phyloP scores from a whole-genome alignment of 2,113 vertebrate genomes.

The Paralichthys olivaceus region DNA sequence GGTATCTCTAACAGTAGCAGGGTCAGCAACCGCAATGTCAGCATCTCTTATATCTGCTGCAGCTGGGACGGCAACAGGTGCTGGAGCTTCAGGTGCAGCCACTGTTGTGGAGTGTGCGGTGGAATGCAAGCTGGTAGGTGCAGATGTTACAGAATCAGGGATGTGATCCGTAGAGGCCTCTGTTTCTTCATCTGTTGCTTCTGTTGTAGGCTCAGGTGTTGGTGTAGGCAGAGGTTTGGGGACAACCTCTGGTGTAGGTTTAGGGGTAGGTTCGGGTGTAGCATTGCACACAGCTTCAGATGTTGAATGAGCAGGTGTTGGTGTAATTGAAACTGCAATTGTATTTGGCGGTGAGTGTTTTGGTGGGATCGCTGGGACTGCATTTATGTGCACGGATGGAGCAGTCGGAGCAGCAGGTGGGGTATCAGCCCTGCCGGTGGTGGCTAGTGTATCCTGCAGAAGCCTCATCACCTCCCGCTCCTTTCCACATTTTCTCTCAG shows the following conservation, averaged over 20 bases:
- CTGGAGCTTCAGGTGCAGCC: slow-evolving; percentile 36
- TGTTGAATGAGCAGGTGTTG: neutral
- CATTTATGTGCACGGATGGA: slow-evolving; percentile 24
- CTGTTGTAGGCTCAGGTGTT: slow-evolving; percentile 18
- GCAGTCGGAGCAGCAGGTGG: slow-evolving; percentile 17
- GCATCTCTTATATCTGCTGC: slow-evolving; percentile 14
- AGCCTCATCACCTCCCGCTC: slow-evolving; percentile 97
- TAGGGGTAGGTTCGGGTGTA: slow-evolving; percentile 28
- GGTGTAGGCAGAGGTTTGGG: slow-evolving; percentile 24
- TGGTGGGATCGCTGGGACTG: slow-evolving; percentile 50
- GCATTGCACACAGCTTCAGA: slow-evolving; percentile 23
- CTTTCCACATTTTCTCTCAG: slow-evolving; percentile 83
- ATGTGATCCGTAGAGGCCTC: slow-evolving; percentile 24
- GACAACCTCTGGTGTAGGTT: slow-evolving; percentile 20
- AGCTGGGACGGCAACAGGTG: neutral
- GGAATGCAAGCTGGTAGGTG: slow-evolving; percentile 31
- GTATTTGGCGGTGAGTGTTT: slow-evolving; percentile 48
- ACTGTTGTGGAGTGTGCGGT: slow-evolving; percentile 12
- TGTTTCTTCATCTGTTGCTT: slow-evolving; percentile 17
- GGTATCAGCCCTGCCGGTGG: slow-evolving; percentile 81
- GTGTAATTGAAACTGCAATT: slow-evolving; percentile 23
- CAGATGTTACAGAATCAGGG: neutral
- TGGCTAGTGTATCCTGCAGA: slow-evolving; percentile 92
- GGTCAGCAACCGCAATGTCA: slow-evolving; percentile 45
- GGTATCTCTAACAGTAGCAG: slow-evolving; percentile 77